These are phyloP conservation scores for Sebastes dallii DNA, from an alignment of 2,797 vertebrate genomes.

Conservation along the genomic window DNA sequence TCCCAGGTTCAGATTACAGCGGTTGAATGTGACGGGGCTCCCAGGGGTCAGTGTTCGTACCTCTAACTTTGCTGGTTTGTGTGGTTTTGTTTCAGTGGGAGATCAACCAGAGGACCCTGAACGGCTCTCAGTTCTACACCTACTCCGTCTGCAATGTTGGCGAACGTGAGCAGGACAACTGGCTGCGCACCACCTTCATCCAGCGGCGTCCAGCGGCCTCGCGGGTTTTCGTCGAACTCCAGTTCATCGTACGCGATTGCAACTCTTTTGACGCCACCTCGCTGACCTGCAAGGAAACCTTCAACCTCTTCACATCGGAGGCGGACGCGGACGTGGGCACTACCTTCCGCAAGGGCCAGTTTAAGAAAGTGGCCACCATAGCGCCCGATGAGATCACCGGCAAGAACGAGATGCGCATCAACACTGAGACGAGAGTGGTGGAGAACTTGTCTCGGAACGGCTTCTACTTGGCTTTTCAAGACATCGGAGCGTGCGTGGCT, in stretches of 20 bases:
- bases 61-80: constrained; percentile 53
- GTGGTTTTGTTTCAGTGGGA: constrained; percentile 88
- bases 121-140: constrained; percentile 91
- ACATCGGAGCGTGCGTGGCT: constrained; percentile 92
- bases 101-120: constrained; percentile 89
- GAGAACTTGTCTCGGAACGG: constrained; percentile 89
- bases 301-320: constrained; percentile 93
- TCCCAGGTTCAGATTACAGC: constrained; percentile 45
- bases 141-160: constrained; percentile 94
- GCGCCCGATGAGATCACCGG: constrained; percentile 93
- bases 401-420: constrained; percentile 88
- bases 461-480: constrained; percentile 98
- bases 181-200: constrained; percentile 97
- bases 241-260: constrained; percentile 94
- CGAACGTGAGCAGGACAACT: constrained; percentile 95
- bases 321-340: constrained; percentile 95
- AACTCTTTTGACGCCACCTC: constrained; percentile 90
- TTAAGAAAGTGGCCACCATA: constrained; percentile 93
- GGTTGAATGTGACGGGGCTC: constrained; percentile 32
- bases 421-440: constrained; percentile 88
- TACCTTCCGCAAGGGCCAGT: constrained; percentile 93
- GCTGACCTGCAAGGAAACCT: constrained; percentile 95
- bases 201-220: constrained; percentile 88
- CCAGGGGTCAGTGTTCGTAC: constrained; percentile 28
- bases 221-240: constrained; percentile 92